These are phyloP conservation scores for Cephus pygmeus DNA, from an alignment of 2,888 invertebrate species.

Conservation along the genomic window DNA sequence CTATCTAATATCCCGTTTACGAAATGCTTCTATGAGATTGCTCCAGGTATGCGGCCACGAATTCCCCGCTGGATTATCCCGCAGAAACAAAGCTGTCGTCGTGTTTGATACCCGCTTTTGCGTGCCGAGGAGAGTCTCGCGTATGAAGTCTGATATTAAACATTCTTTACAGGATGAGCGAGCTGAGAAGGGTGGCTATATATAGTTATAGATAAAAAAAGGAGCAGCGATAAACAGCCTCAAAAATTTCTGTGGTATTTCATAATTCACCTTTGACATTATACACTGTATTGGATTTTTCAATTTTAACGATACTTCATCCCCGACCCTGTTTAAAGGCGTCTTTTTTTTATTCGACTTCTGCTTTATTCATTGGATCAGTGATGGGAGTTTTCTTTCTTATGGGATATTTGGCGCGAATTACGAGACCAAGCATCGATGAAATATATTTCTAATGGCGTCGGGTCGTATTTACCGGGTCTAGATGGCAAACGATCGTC, in stretches of 20 bases:
- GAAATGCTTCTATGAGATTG: neutral
- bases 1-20: neutral
- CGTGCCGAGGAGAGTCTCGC: slow-evolving; percentile 38
- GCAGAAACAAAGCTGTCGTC: slow-evolving; percentile 61
- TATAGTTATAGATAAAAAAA: neutral
- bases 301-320: neutral
- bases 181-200: slow-evolving; percentile 34
- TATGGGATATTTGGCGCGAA: neutral
- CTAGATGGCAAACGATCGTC: slow-evolving; percentile 16
- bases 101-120: slow-evolving; percentile 62
- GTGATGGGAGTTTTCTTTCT: neutral
- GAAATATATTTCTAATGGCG: neutral
- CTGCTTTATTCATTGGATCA: neutral
- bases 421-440: neutral
- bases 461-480: slow-evolving; percentile 27
- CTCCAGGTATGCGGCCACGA: slow-evolving; percentile 42
- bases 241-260: neutral
- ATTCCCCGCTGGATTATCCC: slow-evolving; percentile 60
- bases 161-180: slow-evolving; percentile 47
- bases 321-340: neutral
- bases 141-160: slow-evolving; percentile 60
- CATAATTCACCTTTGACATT: neutral
- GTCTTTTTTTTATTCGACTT: neutral
- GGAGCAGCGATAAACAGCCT: neutral
- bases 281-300: neutral